phyloP scores from a whole-genome alignment of 64 coral and sea anemone genomes.

The Stichodactyla mertensii region DNA sequence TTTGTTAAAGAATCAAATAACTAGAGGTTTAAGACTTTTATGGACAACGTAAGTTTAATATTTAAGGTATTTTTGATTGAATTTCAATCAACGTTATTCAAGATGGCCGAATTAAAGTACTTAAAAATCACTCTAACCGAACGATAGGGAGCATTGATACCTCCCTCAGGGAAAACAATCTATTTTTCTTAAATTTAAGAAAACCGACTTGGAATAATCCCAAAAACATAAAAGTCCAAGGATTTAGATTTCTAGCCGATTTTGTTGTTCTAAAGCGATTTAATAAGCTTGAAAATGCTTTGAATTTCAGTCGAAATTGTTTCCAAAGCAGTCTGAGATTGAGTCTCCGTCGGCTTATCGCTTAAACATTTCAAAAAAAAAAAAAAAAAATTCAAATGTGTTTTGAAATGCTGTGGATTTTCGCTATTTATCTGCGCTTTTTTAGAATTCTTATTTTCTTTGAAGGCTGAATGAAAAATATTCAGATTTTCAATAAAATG shows the following conservation, averaged over 20 bases:
- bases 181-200: neutral
- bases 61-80: neutral
- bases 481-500: neutral
- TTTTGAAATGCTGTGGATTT: neutral
- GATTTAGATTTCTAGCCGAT: too few species aligned
- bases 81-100: neutral
- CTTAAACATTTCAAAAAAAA: too few species aligned
- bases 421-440: neutral
- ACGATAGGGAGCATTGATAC: neutral
- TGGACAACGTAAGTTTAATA: neutral
- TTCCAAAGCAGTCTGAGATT: too few species aligned
- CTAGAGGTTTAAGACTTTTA: neutral
- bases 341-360: too few species aligned
- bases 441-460: neutral
- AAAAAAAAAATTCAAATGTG: neutral
- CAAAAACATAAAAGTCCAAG: neutral
- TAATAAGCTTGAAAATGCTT: too few species aligned
- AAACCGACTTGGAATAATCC: neutral
- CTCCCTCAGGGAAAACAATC: neutral
- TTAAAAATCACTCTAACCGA: neutral
- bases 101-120: neutral
- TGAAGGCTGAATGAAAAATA: neutral
- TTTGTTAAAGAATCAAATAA: neutral
- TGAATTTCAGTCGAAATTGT: too few species aligned
- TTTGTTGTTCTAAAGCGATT: too few species aligned